Conservation (phyloP, 2,888 invertebrate species). For the Cecidostiba fungosa region DNA sequence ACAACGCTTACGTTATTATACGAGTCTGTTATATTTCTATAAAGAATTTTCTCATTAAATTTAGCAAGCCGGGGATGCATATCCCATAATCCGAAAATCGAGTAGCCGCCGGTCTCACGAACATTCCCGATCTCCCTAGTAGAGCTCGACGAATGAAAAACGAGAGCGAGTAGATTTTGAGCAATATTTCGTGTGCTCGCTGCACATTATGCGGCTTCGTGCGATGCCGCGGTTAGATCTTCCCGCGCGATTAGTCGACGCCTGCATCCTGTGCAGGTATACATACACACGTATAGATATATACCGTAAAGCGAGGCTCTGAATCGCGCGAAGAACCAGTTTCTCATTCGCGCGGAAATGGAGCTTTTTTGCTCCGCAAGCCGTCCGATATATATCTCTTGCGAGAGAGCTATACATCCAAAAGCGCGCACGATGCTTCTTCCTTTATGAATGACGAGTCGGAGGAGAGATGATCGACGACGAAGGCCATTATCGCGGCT, state of each 20-base stretch:
- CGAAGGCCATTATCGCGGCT: no score
- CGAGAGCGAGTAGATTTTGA: constrained; percentile 12
- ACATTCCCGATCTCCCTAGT: neutral
- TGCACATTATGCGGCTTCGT: neutral
- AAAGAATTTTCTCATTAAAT: no score
- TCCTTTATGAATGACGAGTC: no score
- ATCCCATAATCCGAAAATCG: neutral
- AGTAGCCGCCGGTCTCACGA: neutral
- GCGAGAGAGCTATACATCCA: neutral
- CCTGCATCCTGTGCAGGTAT: constrained; percentile 12
- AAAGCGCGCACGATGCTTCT: neutral
- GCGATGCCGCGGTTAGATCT: constrained; percentile 20
- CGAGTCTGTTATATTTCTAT: no score
- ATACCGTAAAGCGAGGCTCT: no score
- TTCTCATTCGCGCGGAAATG: constrained; percentile 32
- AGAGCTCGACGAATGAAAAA: constrained; percentile 8
- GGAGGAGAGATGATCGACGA: no score
- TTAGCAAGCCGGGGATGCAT: neutral
- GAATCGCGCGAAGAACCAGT: constrained; percentile 22
- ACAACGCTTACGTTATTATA: no score
- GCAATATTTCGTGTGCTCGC: constrained; percentile 19
- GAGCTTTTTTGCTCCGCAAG: constrained; percentile 9
- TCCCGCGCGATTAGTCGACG: constrained; percentile 28
- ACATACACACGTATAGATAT: neutral
- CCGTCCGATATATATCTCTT: neutral